Conservation (phyloP, 2,113 vertebrate species). For the Dipodomys merriami region DNA sequence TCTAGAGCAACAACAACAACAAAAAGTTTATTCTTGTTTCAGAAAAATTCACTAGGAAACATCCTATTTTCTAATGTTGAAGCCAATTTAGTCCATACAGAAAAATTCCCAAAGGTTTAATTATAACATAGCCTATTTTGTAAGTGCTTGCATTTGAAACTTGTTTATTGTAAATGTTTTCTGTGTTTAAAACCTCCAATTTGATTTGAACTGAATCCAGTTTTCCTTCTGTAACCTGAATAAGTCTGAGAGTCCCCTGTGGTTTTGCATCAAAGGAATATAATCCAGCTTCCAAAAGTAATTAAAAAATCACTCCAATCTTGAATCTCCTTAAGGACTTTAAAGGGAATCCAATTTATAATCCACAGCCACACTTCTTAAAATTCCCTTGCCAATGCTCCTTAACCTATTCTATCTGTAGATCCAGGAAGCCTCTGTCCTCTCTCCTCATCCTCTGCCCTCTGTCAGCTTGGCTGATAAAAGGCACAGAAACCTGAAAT, state of each 20-base stretch:
- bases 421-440: background rate
- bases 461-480: no score
- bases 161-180: slow-evolving; percentile 48
- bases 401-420: background rate
- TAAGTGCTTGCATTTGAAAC: slow-evolving; percentile 18
- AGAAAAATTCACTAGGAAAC: background rate
- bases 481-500: no score
- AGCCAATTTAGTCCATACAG: background rate
- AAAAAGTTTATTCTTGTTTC: background rate
- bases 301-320: slow-evolving; percentile 45
- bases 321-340: slow-evolving; percentile 53
- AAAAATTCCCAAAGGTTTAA: background rate
- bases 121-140: background rate
- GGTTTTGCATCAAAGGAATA: slow-evolving; percentile 29
- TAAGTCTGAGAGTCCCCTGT: background rate
- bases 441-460: background rate
- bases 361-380: background rate
- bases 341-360: background rate
- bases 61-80: background rate
- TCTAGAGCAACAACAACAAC: background rate
- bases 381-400: background rate
- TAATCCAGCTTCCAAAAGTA: slow-evolving; percentile 34
- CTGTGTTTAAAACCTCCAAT: background rate
- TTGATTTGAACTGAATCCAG: slow-evolving; percentile 4
- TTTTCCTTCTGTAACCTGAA: background rate